Evolutionary conservation across 2,888 invertebrate species (phyloP), one percentile per base, ranked within the genome.

Genomic region (Myopa tessellatipennis): DNA sequence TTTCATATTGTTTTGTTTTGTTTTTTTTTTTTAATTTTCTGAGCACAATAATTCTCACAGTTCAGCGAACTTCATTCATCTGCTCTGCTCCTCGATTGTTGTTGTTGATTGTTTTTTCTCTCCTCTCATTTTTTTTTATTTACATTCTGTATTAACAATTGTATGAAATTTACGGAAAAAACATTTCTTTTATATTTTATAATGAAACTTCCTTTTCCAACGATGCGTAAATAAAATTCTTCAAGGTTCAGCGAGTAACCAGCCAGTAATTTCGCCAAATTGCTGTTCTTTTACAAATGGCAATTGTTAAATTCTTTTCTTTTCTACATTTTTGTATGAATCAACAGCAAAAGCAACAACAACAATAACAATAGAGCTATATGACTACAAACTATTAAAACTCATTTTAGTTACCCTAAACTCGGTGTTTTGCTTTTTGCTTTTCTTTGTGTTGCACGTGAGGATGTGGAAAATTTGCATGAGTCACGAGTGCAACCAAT

Each of bases 401-500:
- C 63, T 4, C 18, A 34, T 63, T 63, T 34, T 63, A 45, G 45
- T 45, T 45, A 45, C 45, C 45, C 45, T 45, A 45, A 6, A 45
- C 6, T 3, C 10, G 2, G 45, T 10, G 3, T 8, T 8, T 8
- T 45, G 6, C 3, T 6, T 45, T 6, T 10, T 45, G 45, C 3
- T 8, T 45, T 45, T 45, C 7, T 26, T 26, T 26, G 26, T 26
- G 10, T 45, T 45, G 7, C 45, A 45, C 10, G 14, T n/a, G 68
- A n/a, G 18, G 18, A n/a, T n/a, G 40, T 40, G 2, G 45, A 16
- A 45, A 45, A 40, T 16, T 68, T 68, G 68, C 16, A 68, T 68
- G 68, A 68, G 68, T 68, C 68, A 68, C 26, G 26, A n/a, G 68
- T 40, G 68, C 34, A 38, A 16, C 34, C 14, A 58, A 10, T 45